Conservation (phyloP, 2,113 vertebrate species). For the Psittacus erithacus region DNA sequence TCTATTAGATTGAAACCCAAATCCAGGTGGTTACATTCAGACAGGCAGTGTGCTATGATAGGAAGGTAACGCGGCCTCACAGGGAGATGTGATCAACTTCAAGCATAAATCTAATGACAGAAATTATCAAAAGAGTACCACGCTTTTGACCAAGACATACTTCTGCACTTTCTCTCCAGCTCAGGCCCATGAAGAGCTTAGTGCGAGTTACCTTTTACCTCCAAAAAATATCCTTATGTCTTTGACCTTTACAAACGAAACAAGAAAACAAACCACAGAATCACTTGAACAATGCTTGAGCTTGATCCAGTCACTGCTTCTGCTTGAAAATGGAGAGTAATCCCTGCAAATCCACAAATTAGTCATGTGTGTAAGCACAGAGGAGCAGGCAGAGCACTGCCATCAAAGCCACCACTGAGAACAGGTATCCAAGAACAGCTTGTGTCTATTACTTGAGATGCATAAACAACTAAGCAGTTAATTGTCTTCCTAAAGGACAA, state of each 20-base stretch:
- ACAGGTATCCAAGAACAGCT: background rate
- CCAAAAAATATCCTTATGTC: background rate
- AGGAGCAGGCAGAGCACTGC: background rate
- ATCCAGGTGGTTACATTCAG: background rate
- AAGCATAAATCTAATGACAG: background rate
- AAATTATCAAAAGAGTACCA: background rate
- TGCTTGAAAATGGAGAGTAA: constrained; percentile 56
- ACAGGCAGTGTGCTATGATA: background rate
- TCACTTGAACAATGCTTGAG: constrained; percentile 54
- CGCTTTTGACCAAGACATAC: background rate
- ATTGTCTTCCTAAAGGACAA: background rate
- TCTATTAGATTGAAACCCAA: background rate
- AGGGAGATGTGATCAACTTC: background rate
- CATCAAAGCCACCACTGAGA: background rate
- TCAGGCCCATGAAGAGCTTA: background rate
- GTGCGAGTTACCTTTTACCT: background rate
- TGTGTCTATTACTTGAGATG: background rate
- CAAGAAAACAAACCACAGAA: constrained; percentile 22
- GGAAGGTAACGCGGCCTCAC: background rate
- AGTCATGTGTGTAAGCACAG: background rate
- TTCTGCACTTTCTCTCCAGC: background rate
- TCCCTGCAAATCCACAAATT: background rate
- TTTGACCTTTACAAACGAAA: constrained; percentile 44
- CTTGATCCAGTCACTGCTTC: constrained; percentile 46
- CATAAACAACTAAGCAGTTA: background rate